Conservation (phyloP, 2,888 invertebrate genomes). For the Aelia acuminata region DNA sequence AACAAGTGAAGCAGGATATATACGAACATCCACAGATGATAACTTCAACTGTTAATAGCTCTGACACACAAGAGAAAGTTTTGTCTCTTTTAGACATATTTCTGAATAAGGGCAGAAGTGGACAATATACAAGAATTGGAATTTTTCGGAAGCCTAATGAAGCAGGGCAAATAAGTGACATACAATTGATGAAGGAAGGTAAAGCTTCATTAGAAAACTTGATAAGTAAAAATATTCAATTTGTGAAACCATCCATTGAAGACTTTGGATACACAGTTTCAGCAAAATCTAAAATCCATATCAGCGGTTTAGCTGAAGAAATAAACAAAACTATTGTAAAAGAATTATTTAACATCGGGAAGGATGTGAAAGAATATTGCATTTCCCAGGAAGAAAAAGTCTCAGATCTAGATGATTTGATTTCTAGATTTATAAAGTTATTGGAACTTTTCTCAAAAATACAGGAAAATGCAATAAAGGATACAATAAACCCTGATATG, state of each 20-base stretch:
- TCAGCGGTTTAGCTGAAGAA: constrained; percentile 32
- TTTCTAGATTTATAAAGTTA: not conserved
- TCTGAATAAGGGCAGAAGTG: not conserved
- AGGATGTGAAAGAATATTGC: constrained; percentile 4
- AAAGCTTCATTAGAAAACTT: constrained; percentile 23
- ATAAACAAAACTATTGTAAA: not conserved
- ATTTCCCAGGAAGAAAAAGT: not conserved
- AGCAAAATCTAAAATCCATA: constrained; percentile 27
- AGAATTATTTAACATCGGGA: not conserved
- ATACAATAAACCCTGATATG: not conserved
- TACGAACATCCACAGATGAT: not conserved
- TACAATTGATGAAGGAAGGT: constrained; percentile 1
- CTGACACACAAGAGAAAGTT: not conserved
- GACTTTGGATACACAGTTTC: constrained; percentile 55
- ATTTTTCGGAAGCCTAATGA: constrained; percentile 40
- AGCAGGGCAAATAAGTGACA: not conserved
- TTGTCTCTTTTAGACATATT: constrained; percentile 14
- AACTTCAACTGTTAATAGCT: not conserved
- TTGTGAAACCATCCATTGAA: not conserved
- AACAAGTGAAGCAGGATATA: not conserved
- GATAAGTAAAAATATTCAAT: constrained; percentile 21
- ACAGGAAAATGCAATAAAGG: not conserved
- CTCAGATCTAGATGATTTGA: not conserved
- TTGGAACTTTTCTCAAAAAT: not conserved
- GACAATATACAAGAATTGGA: constrained; percentile 1